Evolutionary conservation across 2,888 invertebrate genomes (phyloP).

Genomic region (Eledone cirrhosa): DNA sequence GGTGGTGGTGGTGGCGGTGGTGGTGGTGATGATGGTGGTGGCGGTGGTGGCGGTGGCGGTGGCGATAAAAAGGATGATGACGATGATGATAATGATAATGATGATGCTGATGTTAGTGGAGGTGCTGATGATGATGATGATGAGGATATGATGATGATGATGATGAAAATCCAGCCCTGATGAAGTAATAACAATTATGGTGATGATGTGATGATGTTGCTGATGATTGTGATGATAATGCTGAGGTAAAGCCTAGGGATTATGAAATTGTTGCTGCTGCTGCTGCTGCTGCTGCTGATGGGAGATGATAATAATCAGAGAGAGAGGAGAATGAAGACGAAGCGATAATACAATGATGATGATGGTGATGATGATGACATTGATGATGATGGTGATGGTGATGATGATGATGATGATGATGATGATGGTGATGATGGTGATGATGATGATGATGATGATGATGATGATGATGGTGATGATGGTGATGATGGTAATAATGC

Average conservation of each 20-base stretch:
- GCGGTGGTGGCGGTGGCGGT: too few species aligned
- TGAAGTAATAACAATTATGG: too few species aligned
- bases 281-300: background rate
- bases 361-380: background rate
- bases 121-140: too few species aligned
- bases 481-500: background rate
- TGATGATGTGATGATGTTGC: too few species aligned
- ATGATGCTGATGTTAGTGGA: too few species aligned
- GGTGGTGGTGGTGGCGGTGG: background rate
- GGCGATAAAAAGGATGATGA: background rate
- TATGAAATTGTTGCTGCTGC: too few species aligned
- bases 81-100: background rate
- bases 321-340: background rate
- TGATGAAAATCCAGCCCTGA: too few species aligned
- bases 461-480: background rate
- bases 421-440: background rate
- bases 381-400: background rate
- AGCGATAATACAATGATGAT: background rate
- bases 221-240: too few species aligned
- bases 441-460: conserved; percentile 15
- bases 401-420: too few species aligned
- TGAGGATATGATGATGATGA: too few species aligned
- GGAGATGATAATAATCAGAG: background rate
- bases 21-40: too few species aligned
- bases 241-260: too few species aligned